These are phyloP conservation scores for Hofmannophila pseudospretella DNA, from an alignment of 2,888 invertebrate genomes.

Conservation along the genomic window DNA sequence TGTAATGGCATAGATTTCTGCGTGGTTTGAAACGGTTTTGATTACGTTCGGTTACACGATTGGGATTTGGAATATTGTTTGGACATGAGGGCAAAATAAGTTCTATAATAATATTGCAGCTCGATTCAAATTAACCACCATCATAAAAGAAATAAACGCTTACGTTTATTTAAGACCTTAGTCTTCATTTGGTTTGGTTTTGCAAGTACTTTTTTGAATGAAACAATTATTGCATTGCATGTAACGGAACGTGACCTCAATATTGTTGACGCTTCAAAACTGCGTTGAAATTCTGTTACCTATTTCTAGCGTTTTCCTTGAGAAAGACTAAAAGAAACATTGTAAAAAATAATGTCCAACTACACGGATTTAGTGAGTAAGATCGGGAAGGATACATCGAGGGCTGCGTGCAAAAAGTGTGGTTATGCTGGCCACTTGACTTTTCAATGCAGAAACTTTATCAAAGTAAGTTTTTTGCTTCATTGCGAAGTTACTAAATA, in stretches of 20 bases:
- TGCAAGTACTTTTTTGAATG: too few relatives aligned
- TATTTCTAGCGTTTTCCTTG: slow-evolving; percentile 12
- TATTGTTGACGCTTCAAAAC: slow-evolving; percentile 21
- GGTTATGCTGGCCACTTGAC: slow-evolving; percentile 97
- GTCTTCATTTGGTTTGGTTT: too few relatives aligned
- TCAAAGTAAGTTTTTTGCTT: slow-evolving; percentile 79
- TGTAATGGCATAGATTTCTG: too few relatives aligned
- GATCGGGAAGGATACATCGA: slow-evolving; percentile 83
- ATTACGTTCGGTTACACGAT: too few relatives aligned
- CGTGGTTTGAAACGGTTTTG: too few relatives aligned
- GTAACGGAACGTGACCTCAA: slow-evolving; percentile 22
- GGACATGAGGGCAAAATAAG: too few relatives aligned
- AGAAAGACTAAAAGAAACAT: slow-evolving; percentile 2
- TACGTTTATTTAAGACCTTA: too few relatives aligned
- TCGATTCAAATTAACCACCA: too few relatives aligned
- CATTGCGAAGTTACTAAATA: too few relatives aligned
- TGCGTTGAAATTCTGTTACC: background rate
- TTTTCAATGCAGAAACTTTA: slow-evolving; percentile 96
- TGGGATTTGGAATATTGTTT: too few relatives aligned
- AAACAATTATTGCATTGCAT: slow-evolving; percentile 8
- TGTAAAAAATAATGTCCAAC: slow-evolving; percentile 42
- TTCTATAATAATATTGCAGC: too few relatives aligned
- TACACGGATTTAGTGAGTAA: slow-evolving; percentile 61
- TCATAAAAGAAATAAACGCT: too few relatives aligned
- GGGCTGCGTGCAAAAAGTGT: slow-evolving; percentile 95